Base-by-base conservation (phyloP, 1,140 invertebrate genomes). In the Zaprionus lachaisei region DNA sequence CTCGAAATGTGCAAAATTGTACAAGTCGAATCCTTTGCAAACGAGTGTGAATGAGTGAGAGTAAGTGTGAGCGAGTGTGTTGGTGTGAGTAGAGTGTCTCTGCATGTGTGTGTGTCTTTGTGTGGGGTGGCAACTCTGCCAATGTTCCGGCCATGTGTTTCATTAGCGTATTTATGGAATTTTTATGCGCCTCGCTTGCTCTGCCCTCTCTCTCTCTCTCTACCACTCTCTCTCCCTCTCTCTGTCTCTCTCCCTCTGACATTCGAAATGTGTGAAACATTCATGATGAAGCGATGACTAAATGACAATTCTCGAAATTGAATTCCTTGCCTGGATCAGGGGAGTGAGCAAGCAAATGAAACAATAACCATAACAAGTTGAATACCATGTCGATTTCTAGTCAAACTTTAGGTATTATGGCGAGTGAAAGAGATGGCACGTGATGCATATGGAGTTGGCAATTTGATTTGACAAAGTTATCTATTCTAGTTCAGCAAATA, bases 151-250 rank as follows among this genome's bases (percentile, higher is more conserved):
- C 79, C 84, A 79, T 84, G 85, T 81, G 69, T 89, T 89, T 89
- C 79, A 89, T 89, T 84, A 84, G 75, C 85, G 78, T 77, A 89
- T 90, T 90, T 89, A 90, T 90, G 81, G 79, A 90, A 84, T 81
- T 90, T 90, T 76, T 79, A 71, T 89, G 69, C 68, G 69, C 73
- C 70, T 75, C 71, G 63, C 70, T 74, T 41, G 15, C 38, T 41
- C 1, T n/a, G 14, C 12, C 7, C n/a, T n/a, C n/a, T 17, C 41
- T 47, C 6, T n/a, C 2, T 17, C 41, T 47, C n/a, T 17, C n/a
- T 47, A 0, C 6, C 41, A n/a, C 15, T 38, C 14, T 41, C 14
- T 41, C 15, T 41, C 14, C 5, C 38, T 41, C 38, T 41, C 38
- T 44, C 15, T n/a, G 14, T n/a, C 6, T 17, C 15, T 44, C 15